These are phyloP conservation scores for Plagiodera versicolora DNA, from an alignment of 2,888 invertebrate species.

Conservation along the genomic window DNA sequence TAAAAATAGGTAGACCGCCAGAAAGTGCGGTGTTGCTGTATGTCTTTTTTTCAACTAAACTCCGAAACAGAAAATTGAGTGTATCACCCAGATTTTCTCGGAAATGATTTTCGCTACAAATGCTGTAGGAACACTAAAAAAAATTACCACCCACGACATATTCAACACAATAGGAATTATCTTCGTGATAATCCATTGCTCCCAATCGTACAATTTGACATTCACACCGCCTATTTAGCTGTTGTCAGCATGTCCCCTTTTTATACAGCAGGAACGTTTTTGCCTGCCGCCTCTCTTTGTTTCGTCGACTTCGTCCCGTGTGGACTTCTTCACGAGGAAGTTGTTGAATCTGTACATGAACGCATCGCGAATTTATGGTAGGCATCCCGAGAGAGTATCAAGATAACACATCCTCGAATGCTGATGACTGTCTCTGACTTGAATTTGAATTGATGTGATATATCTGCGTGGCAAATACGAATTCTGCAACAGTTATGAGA, in stretches of 20 bases:
- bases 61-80: no score
- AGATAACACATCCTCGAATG: no score
- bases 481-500: no score
- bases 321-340: slow-evolving; percentile 32
- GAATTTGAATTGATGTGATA: no score
- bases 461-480: no score
- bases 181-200: background rate
- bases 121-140: background rate
- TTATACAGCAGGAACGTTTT: background rate
- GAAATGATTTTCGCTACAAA: no score
- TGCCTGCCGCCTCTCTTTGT: background rate
- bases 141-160: background rate
- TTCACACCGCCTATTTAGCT: background rate
- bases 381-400: no score
- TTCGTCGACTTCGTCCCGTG: slow-evolving; percentile 15
- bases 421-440: no score
- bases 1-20: no score
- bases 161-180: background rate
- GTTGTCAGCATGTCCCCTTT: background rate
- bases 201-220: background rate
- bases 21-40: no score
- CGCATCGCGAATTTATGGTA: slow-evolving; percentile 30
- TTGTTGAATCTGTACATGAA: slow-evolving; percentile 29
- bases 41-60: no score
- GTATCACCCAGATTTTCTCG: no score